Percentiles rank a stretch among this genome's conserved stretches.
phyloP scores from a whole-genome alignment of 2,797 vertebrate species.

The Mergus octosetaceus region DNA sequence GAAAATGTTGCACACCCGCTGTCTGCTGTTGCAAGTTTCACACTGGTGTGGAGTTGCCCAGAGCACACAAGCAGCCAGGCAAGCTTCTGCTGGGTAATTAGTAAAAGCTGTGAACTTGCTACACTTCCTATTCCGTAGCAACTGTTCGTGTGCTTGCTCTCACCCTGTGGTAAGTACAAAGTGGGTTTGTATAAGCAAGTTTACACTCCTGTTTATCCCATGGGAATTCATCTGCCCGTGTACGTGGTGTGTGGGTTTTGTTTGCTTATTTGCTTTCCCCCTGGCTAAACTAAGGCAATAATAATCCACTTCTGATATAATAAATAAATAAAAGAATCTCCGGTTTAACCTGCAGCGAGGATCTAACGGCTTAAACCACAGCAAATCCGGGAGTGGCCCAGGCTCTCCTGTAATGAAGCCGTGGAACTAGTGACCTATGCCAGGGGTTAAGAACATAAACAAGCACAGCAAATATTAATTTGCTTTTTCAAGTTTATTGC shows the following conservation, averaged over 20 bases:
- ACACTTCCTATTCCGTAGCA: neutral
- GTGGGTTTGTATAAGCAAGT: neutral
- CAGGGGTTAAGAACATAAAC: neutral
- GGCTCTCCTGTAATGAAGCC: neutral
- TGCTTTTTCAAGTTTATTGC: neutral
- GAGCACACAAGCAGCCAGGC: fast-evolving
- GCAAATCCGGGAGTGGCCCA: neutral
- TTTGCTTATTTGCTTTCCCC: neutral
- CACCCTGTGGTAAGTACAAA: fast-evolving
- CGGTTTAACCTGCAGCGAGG: neutral
- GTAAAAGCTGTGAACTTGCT: conserved; percentile 6
- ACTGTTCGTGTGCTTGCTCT: fast-evolving
- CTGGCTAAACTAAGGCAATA: neutral
- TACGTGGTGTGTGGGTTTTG: neutral
- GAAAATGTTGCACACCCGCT: fast-evolving
- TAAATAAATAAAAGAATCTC: neutral
- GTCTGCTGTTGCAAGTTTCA: fast-evolving
- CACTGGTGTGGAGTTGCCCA: neutral
- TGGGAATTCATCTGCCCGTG: neutral
- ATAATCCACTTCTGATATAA: neutral
- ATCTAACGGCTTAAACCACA: neutral
- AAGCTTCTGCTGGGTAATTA: conserved; percentile 1
- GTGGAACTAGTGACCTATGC: neutral
- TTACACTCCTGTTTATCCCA: neutral
- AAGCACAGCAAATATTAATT: neutral